A percentile compares a stretch with the other conserved stretches of the same genome.
Conservation (phyloP, 2,797 vertebrate genomes). For the Kryptolebias ocellatus region DNA sequence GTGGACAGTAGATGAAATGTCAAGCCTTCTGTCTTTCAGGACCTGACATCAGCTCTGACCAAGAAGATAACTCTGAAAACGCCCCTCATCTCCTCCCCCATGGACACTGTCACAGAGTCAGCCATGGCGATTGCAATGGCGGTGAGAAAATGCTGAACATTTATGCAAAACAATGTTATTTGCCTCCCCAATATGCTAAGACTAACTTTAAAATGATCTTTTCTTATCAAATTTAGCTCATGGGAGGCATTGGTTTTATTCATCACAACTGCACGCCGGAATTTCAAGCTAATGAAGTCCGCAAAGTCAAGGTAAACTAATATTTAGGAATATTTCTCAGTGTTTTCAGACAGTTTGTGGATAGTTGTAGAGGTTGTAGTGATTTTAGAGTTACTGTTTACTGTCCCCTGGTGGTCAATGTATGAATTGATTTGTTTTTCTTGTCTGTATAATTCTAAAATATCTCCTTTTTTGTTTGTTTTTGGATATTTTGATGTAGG, state of each 20-base stretch:
- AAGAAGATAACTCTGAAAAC: constrained; percentile 94
- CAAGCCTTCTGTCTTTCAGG: constrained; percentile 69
- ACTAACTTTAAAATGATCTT: neutral
- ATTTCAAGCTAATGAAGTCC: constrained; percentile 93
- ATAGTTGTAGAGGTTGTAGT: neutral
- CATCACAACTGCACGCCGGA: constrained; percentile 97
- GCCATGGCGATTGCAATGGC: constrained; percentile 97
- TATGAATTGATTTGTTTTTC: no score
- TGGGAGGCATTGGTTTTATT: constrained; percentile 95
- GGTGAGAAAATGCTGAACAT: constrained; percentile 73
- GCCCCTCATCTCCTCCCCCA: constrained; percentile 92
- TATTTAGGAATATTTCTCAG: neutral
- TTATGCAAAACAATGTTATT: neutral
- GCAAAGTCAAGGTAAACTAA: constrained; percentile 89
- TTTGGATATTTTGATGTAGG: constrained; percentile 40
- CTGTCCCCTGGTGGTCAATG: no score
- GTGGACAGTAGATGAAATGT: constrained; percentile 39
- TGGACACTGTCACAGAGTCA: constrained; percentile 95
- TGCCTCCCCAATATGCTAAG: neutral
- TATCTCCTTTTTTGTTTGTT: constrained; percentile 10
- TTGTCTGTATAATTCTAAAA: no score
- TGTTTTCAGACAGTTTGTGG: neutral
- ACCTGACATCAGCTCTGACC: constrained; percentile 92
- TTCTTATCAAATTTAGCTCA: constrained; percentile 77
- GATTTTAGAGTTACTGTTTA: neutral